phyloP scores from a whole-genome alignment of 2,113 vertebrate species.

The Engystomops pustulosus region DNA sequence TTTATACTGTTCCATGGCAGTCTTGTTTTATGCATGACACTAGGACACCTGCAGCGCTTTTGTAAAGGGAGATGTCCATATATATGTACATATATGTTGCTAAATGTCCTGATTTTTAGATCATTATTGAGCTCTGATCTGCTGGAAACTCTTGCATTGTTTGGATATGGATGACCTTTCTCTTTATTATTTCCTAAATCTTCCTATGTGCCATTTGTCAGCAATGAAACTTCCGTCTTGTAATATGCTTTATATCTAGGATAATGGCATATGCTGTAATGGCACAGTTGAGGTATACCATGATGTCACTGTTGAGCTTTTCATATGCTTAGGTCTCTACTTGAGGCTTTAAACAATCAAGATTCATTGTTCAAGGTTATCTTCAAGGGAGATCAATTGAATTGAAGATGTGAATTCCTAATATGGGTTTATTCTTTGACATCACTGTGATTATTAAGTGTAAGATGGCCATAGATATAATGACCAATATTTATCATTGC shows the following conservation, averaged over 20 bases:
- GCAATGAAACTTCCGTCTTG: background rate
- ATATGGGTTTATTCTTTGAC: background rate
- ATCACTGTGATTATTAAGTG: background rate
- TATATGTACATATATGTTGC: background rate
- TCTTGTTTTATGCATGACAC: slow-evolving; percentile 24
- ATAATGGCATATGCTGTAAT: background rate
- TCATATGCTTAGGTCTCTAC: background rate
- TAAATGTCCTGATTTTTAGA: background rate
- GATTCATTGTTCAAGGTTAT: slow-evolving; percentile 51
- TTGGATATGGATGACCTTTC: background rate
- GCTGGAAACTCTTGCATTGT: slow-evolving; percentile 26
- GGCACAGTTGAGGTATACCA: background rate
- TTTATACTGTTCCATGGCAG: slow-evolving; percentile 24
- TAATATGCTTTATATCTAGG: background rate
- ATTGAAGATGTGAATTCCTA: background rate
- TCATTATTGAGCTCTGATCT: background rate
- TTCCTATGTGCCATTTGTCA: background rate
- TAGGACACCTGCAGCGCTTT: slow-evolving; percentile 45
- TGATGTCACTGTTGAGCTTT: slow-evolving; percentile 12
- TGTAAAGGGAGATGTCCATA: slow-evolving; percentile 3
- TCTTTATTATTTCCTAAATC: background rate
- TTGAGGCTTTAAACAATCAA: background rate
- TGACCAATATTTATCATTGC: background rate
- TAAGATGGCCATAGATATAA: background rate
- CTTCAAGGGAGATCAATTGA: slow-evolving; percentile 13